Conservation (phyloP, 1,140 invertebrate genomes). For the Drosophila repleta region DNA sequence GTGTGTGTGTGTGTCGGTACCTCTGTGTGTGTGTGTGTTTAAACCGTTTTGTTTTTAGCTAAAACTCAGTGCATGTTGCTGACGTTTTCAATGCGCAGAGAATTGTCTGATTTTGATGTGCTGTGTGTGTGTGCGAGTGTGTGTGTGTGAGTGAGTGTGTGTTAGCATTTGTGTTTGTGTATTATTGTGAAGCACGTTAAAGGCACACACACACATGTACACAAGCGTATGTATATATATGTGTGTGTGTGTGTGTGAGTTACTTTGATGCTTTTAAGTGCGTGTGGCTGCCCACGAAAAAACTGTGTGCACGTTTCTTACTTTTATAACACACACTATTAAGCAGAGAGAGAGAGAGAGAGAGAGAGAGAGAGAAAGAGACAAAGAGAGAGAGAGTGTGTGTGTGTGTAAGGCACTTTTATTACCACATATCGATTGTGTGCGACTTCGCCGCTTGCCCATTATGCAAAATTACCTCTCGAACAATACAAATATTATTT, state of each 20-base stretch:
- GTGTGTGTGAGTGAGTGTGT: background rate
- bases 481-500: conserved; percentile 47
- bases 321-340: conserved; percentile 8
- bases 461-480: conserved; percentile 58
- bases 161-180: background rate
- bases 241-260: background rate
- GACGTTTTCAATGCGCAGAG: conserved; percentile 19
- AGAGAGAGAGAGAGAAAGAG: too few relatives aligned
- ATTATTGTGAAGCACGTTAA: conserved; percentile 5
- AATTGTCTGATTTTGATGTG: conserved; percentile 28
- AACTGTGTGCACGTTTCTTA: conserved; percentile 21
- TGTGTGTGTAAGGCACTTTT: conserved; percentile 37
- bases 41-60: conserved; percentile 10
- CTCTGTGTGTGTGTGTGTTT: background rate
- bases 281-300: conserved; percentile 21
- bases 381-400: too few relatives aligned
- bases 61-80: conserved; percentile 15
- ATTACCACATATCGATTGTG: conserved; percentile 61
- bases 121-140: background rate
- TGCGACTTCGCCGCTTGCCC: conserved; percentile 10
- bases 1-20: background rate
- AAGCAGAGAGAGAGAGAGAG: too few relatives aligned
- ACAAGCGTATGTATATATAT: background rate
- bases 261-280: conserved; percentile 31
- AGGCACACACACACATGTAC: background rate